Percentiles rank a stretch among this genome's conserved stretches.
Evolutionary conservation across 2,888 invertebrate species (phyloP).

Genomic region (Cosmia trapezina): DNA sequence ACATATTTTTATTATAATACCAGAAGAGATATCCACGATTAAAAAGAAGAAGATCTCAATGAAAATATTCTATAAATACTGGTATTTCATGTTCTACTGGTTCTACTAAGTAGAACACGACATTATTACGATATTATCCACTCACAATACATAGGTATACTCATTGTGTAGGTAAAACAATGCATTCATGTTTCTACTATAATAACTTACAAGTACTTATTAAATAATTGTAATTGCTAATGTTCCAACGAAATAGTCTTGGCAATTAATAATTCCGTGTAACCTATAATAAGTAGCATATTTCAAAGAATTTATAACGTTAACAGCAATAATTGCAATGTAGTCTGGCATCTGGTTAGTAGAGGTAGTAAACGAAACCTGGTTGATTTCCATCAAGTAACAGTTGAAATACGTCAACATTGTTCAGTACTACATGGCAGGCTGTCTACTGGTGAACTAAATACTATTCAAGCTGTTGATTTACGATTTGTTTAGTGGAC

Average conservation of each 20-base stretch:
- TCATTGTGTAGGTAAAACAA: neutral
- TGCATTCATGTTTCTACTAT: conserved; percentile 5
- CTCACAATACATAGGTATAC: neutral
- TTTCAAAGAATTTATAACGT: conserved; percentile 49
- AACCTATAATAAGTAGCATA: conserved; percentile 34
- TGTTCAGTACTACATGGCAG: conserved; percentile 64
- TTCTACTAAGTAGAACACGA: no score
- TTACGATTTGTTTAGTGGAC: conserved; percentile 63
- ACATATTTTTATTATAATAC: conserved; percentile 8
- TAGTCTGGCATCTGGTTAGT: conserved; percentile 72
- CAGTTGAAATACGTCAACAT: conserved; percentile 59
- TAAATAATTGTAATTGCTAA: conserved; percentile 45
- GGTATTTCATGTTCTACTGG: neutral
- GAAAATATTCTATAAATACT: neutral
- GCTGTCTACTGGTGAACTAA: conserved; percentile 65
- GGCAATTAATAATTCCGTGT: conserved; percentile 54
- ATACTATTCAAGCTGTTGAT: conserved; percentile 65
- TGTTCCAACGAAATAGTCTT: conserved; percentile 35
- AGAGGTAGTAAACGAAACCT: conserved; percentile 62
- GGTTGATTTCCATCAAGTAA: conserved; percentile 67
- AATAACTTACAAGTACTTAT: conserved; percentile 23
- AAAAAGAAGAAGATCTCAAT: neutral
- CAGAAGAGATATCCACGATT: neutral
- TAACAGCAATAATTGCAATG: conserved; percentile 68
- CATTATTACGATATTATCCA: neutral